phyloP scores from a whole-genome alignment of 2,113 vertebrate genomes.

The Australoheros scitulus region DNA sequence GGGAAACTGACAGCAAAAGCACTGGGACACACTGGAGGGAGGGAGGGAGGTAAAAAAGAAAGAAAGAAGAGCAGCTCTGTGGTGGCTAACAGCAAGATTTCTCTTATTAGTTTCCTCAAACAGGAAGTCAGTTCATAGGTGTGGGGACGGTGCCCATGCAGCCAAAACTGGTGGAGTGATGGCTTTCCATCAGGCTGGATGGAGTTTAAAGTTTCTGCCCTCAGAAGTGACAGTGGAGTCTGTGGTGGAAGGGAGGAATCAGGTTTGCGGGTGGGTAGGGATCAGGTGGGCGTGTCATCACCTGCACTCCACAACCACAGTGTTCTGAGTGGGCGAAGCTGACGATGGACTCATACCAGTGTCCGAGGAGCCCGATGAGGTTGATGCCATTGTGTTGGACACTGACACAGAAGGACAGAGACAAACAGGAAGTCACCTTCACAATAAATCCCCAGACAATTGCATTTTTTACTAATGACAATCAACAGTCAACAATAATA shows the following conservation, averaged over 20 bases:
- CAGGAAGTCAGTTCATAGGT: slow-evolving; percentile 41
- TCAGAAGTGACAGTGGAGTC: not conserved
- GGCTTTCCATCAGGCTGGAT: slow-evolving; percentile 11
- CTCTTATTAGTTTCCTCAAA: slow-evolving; percentile 18
- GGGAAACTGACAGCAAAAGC: not conserved
- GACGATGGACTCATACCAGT: slow-evolving; percentile 96
- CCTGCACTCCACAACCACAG: slow-evolving; percentile 98
- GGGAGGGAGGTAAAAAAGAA: not conserved
- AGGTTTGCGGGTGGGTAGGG: slow-evolving; percentile 72
- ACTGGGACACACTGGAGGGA: not conserved
- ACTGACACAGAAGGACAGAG: slow-evolving; percentile 70
- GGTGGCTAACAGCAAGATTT: slow-evolving; percentile 4
- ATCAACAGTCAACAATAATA: too few relatives aligned
- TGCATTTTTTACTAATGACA: too few relatives aligned
- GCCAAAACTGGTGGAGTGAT: not conserved
- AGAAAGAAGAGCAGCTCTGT: not conserved
- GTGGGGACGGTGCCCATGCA: slow-evolving; percentile 21
- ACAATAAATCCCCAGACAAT: too few relatives aligned
- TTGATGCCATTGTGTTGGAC: slow-evolving; percentile 92
- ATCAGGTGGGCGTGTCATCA: slow-evolving; percentile 84
- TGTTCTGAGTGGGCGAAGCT: slow-evolving; percentile 93
- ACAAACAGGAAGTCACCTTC: not conserved
- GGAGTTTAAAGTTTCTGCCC: not conserved
- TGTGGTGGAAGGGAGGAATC: slow-evolving; percentile 68
- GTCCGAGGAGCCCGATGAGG: slow-evolving; percentile 96